phyloP scores from a whole-genome alignment of 2,888 invertebrate species.

The Itoplectis maculator region DNA sequence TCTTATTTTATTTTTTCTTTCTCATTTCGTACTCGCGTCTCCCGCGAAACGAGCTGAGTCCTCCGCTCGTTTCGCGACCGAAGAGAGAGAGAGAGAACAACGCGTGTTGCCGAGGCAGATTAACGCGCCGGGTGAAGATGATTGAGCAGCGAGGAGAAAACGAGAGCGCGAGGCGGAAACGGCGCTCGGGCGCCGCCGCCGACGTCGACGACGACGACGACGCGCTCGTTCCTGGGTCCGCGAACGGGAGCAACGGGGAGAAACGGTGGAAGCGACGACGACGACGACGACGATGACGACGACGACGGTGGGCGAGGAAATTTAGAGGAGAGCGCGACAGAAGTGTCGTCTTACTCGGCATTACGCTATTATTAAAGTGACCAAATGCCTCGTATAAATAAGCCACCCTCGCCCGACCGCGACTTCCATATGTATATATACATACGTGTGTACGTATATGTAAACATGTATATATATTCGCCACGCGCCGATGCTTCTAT shows the following conservation, averaged over 20 bases:
- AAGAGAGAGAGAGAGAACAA: not conserved
- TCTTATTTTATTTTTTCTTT: not conserved
- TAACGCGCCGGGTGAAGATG: not conserved
- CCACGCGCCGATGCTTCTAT: not conserved
- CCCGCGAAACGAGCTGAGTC: conserved; percentile 12
- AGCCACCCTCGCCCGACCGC: conserved; percentile 40
- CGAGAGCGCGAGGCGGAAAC: conserved; percentile 17
- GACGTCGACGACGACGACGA: no score
- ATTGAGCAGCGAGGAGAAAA: conserved; percentile 1
- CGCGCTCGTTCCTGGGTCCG: conserved; percentile 3
- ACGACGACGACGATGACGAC: not conserved
- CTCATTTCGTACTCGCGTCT: not conserved
- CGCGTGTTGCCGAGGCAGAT: not conserved
- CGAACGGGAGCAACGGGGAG: conserved; percentile 30
- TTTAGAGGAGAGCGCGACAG: conserved; percentile 37
- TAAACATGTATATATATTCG: not conserved
- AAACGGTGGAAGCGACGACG: not conserved
- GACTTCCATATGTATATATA: conserved; percentile 11
- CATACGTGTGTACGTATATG: not conserved
- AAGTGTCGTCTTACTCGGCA: conserved; percentile 41
- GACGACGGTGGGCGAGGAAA: not conserved
- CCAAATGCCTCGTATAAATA: conserved; percentile 61
- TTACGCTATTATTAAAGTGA: conserved; percentile 66
- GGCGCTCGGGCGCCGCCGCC: not conserved
- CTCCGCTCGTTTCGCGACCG: not conserved